These are phyloP conservation scores for Bergia sp. DNA, from an alignment of 92 coral and sea anemone genomes.

Conservation along the genomic window DNA sequence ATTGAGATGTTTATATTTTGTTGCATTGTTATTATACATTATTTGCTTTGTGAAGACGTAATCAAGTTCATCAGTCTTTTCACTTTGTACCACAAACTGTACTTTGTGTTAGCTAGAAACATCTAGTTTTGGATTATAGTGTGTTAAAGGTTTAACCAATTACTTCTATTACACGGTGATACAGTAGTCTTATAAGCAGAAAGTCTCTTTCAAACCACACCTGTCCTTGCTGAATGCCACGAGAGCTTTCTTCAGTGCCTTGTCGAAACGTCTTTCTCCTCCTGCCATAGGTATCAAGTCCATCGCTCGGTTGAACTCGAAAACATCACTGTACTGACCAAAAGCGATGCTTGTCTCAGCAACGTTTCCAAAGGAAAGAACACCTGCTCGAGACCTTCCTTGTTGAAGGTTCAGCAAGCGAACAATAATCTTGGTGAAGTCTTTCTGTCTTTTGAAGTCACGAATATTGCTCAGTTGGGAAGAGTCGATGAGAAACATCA, in stretches of 20 bases:
- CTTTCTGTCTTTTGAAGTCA: slow-evolving; percentile 38
- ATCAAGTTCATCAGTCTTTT: no score
- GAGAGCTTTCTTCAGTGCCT: slow-evolving; percentile 38
- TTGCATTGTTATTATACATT: no score
- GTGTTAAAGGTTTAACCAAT: neutral
- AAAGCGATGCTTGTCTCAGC: slow-evolving; percentile 34
- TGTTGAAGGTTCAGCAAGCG: slow-evolving; percentile 40
- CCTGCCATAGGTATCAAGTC: slow-evolving; percentile 40
- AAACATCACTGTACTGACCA: slow-evolving; percentile 37
- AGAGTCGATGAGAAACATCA: slow-evolving; percentile 38
- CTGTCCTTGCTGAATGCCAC: slow-evolving; percentile 42
- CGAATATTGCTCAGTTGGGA: slow-evolving; percentile 30
- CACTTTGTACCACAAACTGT: no score
- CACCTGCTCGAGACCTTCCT: slow-evolving; percentile 40
- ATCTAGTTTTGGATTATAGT: neutral
- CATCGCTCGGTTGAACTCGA: slow-evolving; percentile 35
- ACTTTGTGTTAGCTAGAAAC: neutral
- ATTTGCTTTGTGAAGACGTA: no score
- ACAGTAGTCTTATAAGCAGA: neutral
- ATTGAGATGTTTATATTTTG: no score
- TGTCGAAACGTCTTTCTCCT: slow-evolving; percentile 40
- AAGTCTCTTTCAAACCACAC: neutral
- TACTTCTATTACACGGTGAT: neutral
- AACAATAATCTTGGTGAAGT: slow-evolving; percentile 33
- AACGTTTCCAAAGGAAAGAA: slow-evolving; percentile 38